Conservation (phyloP, 1,140 invertebrate species). For the Mya arenaria region DNA sequence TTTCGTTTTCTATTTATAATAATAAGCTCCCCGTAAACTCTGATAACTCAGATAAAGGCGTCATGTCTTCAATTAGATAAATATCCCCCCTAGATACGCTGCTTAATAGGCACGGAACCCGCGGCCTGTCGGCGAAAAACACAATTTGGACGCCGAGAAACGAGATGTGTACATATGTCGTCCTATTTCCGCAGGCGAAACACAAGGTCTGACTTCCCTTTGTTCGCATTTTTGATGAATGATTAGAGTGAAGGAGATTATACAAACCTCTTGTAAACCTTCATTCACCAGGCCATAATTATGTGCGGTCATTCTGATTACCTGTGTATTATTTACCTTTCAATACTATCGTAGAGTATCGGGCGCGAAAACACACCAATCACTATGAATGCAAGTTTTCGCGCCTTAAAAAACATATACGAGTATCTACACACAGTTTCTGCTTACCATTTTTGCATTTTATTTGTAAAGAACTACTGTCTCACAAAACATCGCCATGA, state of each 20-base stretch:
- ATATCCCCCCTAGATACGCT: conserved; percentile 13
- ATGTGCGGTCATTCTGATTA: too few species aligned
- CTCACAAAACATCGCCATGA: too few species aligned
- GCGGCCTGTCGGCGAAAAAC: background rate
- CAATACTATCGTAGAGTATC: too few species aligned
- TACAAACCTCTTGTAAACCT: background rate
- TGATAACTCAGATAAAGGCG: conserved; percentile 41
- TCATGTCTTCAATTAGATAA: conserved; percentile 53
- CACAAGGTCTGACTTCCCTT: background rate
- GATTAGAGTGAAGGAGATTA: background rate
- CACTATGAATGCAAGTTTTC: too few species aligned
- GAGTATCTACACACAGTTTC: too few species aligned
- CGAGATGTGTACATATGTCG: background rate
- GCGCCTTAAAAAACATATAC: too few species aligned
- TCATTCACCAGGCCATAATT: too few species aligned
- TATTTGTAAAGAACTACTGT: too few species aligned
- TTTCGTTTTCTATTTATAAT: conserved; percentile 41
- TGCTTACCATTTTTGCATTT: too few species aligned
- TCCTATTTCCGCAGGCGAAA: background rate
- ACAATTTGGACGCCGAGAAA: background rate
- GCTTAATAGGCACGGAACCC: conserved; percentile 17
- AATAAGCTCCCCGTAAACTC: conserved; percentile 11
- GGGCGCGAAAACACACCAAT: too few species aligned
- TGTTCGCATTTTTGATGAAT: background rate
- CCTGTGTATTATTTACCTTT: too few species aligned